These are phyloP conservation scores for Notothenia coriiceps DNA, from an alignment of 2,113 vertebrate species.

Conservation along the genomic window DNA sequence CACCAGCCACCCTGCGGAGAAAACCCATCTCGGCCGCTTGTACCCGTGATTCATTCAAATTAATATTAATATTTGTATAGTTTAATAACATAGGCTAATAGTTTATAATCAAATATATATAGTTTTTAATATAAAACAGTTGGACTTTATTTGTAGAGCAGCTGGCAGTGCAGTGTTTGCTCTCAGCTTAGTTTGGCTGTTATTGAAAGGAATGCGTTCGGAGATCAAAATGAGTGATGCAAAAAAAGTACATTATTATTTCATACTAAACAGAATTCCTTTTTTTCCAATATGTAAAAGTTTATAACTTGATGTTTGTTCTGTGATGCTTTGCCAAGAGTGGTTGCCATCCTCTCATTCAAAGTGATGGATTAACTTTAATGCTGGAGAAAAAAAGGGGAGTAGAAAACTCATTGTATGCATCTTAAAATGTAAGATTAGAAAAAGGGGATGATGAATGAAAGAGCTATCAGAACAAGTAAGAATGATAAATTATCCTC, in stretches of 20 bases:
- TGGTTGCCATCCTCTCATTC: constrained; percentile 10
- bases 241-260: neutral
- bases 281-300: neutral
- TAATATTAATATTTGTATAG: neutral
- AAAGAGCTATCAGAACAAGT: neutral
- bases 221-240: neutral
- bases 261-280: constrained; percentile 3
- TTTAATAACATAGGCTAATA: neutral
- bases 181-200: neutral
- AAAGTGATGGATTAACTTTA: constrained; percentile 34
- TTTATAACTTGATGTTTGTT: neutral
- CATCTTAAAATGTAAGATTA: constrained; percentile 3
- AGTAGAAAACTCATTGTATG: neutral
- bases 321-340: constrained; percentile 4
- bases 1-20: too few species aligned
- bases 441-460: neutral
- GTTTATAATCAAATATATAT: neutral
- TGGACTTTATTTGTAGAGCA: neutral
- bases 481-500: constrained; percentile 20
- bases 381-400: neutral
- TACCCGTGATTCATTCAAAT: too few species aligned
- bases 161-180: neutral
- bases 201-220: neutral
- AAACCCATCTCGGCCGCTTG: too few species aligned
- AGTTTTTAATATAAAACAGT: neutral